Evolutionary conservation across 2,113 vertebrate species (phyloP).

Genomic region (Clarias batrachus): DNA sequence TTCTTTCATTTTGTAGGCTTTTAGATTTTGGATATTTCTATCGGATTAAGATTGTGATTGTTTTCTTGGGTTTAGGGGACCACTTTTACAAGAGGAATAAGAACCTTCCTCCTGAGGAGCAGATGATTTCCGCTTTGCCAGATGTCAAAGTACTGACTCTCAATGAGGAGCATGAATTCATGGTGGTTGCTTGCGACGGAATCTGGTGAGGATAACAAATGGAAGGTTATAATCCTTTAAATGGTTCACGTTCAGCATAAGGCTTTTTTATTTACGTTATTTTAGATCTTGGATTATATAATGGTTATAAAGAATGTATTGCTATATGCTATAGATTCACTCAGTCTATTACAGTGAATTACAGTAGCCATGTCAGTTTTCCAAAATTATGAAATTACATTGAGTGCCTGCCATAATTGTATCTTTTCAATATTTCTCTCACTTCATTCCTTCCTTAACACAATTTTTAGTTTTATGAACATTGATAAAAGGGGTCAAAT

Average conservation of each 20-base stretch:
- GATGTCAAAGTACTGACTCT: constrained; percentile 95
- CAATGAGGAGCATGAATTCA: constrained; percentile 92
- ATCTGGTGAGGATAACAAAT: constrained; percentile 80
- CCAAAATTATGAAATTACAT: not conserved
- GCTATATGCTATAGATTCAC: not conserved
- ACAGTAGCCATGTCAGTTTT: not conserved
- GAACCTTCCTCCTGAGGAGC: constrained; percentile 88
- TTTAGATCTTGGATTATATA: not conserved
- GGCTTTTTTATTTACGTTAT: not conserved
- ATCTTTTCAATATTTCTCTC: not conserved
- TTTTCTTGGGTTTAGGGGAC: constrained; percentile 77
- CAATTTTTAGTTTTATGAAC: not conserved
- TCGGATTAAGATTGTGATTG: not conserved
- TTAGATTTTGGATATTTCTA: not conserved
- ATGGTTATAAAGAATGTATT: not conserved
- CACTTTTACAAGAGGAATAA: constrained; percentile 99
- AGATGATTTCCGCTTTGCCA: constrained; percentile 96
- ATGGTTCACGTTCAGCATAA: not conserved
- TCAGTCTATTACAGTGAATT: not conserved
- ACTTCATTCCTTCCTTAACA: not conserved
- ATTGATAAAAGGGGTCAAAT: not conserved
- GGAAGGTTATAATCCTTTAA: not conserved
- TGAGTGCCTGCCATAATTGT: not conserved
- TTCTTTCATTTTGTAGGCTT: not conserved
- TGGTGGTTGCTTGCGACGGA: constrained; percentile 98